Evolutionary conservation across 2,797 vertebrate species (phyloP), one percentile per base, ranked within the genome.

Genomic region (Botia kubotai): DNA sequence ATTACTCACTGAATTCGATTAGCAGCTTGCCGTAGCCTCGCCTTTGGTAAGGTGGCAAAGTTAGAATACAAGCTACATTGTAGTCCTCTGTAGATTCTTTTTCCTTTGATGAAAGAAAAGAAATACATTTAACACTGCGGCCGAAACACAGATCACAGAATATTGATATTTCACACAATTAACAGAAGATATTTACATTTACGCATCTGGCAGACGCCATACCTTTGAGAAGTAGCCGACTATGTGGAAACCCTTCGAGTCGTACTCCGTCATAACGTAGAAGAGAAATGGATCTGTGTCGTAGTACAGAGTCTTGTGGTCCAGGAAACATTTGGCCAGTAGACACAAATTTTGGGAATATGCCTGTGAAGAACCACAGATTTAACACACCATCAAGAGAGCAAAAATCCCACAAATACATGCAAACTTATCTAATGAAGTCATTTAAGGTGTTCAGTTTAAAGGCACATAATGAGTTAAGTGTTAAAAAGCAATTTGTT

Each of bases 201-300:
- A 26, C 23, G 23, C 23, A 26, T 26, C 23, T 26, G 23, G 23
- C 23, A 26, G 23, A 2, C 23, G 23, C 23, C 23, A 26, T 89
- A 96, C 97, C 97, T 97, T 98, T n/a, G 96, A 97, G 89, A 97
- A 98, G 91, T 97, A 98, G 69, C 97, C 97, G 13, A 98, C 96
- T 55, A 98, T 98, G 86, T 98, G 97, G 83, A 98, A 98, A 77
- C 97, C 97, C 80, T 98, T 98, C 75, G 94, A 93, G 90, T 98
- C 97, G 0, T 97, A 97, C 81, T 97, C 96, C 0, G 96, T 97
- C 97, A 98, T 98, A 58, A 97, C 96, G 0, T 98, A 98, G 90
- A 98, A 98, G 43, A 97, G 96, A 89, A 98, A 98, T 14, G 97
- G 97, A 81, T 98, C 97, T 0, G 97, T 98, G 91, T 98, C 97